Base-by-base conservation (phyloP, 2,797 vertebrate species). In the Myiotriccus ornatus region DNA sequence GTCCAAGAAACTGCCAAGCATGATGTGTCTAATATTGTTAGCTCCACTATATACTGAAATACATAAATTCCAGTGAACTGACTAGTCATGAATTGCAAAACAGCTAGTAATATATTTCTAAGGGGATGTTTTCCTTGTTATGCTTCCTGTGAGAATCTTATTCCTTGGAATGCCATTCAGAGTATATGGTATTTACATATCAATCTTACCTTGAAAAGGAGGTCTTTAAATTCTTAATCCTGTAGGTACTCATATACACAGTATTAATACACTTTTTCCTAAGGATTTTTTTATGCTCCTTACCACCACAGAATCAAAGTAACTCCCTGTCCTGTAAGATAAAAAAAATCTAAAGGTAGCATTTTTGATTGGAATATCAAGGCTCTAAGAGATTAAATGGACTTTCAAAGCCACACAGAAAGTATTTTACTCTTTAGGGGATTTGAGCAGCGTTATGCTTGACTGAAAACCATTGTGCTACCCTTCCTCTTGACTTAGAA, bases 31-130 rank as follows among this genome's bases (percentile, higher is more conserved):
- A 89, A 93, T 87, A 90, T 73, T 89, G 55, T 95, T 92, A 92
- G 60, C 55, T 84, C 46, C 92, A 44, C 55, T 76, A 55, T 87
- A 74, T 74, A 80, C 44, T 75, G 60, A 93, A 94, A 93, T 90
- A 90, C 59, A 53, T 76, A 92, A 82, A 94, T 96, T 89, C 32
- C 92, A 92, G 92, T 89, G 60, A 93, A 55, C 71, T 69, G 35
- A 76, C 39, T 84, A 77, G 59, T 73, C 52, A 76, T 85, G 81
- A 87, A 87, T 87, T 96, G 52, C 84, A 93, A 91, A 93, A 37
- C 35, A 94, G 32, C 23, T 47, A 65, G 52, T 41, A 94, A 90
- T 85, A 52, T 79, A 69, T 64, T 84, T 52, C 71, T 89, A 43
- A 70, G 21, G 21, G 41, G 25, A 65, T 90, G 43, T 90, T 88